A percentile compares a stretch with the other conserved stretches of the same genome.
Evolutionary conservation across 92 coral and sea anemone species (phyloP).

Genomic region (Phenganax subtilis): DNA sequence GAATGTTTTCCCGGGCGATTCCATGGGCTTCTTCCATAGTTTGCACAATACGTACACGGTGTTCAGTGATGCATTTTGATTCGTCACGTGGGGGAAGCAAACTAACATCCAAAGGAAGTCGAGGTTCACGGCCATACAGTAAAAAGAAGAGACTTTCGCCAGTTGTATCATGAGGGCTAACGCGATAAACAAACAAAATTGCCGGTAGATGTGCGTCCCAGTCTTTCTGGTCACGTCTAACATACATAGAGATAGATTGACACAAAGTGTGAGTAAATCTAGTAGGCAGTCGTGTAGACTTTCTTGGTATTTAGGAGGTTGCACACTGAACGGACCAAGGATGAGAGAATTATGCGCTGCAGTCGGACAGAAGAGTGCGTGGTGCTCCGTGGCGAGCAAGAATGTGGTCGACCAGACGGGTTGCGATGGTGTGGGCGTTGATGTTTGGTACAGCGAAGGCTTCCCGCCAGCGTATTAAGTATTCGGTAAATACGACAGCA

Average conservation of each 20-base stretch:
- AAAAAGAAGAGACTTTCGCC: not conserved
- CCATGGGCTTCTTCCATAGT: constrained; percentile 45
- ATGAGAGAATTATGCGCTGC: constrained; percentile 44
- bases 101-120: not conserved
- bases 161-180: no score
- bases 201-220: constrained; percentile 53
- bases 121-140: constrained; percentile 49
- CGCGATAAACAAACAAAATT: not conserved
- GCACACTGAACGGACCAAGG: constrained; percentile 48
- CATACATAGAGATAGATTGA: constrained; percentile 39
- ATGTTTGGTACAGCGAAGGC: constrained; percentile 33
- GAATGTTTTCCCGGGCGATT: constrained; percentile 39
- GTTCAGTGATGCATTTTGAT: constrained; percentile 37
- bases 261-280: constrained; percentile 29
- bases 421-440: constrained; percentile 27
- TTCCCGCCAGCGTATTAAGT: constrained; percentile 48
- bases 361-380: constrained; percentile 41
- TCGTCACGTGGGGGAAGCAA: constrained; percentile 41
- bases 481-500: constrained; percentile 45
- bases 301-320: constrained; percentile 45
- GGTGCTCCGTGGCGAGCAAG: constrained; percentile 49
- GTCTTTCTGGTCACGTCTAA: constrained; percentile 40
- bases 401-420: constrained; percentile 30
- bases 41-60: constrained; percentile 35
- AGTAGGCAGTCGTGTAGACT: constrained; percentile 46